These are phyloP conservation scores for Drosophila albomicans DNA, from an alignment of 1,140 invertebrate genomes.

Conservation along the genomic window DNA sequence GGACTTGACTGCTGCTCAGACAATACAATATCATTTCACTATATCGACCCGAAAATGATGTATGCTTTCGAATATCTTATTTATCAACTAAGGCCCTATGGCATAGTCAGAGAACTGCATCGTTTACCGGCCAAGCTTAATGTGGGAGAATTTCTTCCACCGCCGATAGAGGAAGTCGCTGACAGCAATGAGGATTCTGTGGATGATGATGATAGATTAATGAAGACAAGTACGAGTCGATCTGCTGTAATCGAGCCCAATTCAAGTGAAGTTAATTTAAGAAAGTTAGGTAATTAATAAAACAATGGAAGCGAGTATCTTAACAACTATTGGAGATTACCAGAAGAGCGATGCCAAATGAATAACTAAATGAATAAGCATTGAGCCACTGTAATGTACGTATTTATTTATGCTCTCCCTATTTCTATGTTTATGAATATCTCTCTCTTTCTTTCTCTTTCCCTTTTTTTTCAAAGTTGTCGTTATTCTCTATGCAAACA, in stretches of 20 bases:
- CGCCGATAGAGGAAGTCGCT: too few relatives aligned
- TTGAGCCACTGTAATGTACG: background rate
- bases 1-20: conserved; percentile 98
- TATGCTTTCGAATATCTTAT: conserved; percentile 98
- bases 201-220: background rate
- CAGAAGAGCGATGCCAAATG: background rate
- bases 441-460: too few relatives aligned
- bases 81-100: conserved; percentile 97
- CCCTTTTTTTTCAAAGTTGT: too few relatives aligned
- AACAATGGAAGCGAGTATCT: conserved; percentile 16
- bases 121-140: too few relatives aligned
- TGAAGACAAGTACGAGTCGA: conserved; percentile 16
- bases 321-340: background rate
- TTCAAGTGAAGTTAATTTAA: conserved; percentile 41
- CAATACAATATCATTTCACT: conserved; percentile 98
- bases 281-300: background rate
- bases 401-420: too few relatives aligned
- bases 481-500: too few relatives aligned
- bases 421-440: too few relatives aligned
- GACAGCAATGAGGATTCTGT: too few relatives aligned
- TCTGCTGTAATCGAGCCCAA: conserved; percentile 35
- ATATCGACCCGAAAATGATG: conserved; percentile 96
- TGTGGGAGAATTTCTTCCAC: too few relatives aligned
- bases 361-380: background rate
- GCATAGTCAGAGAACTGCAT: conserved; percentile 85